Percentiles rank a stretch among this genome's conserved stretches.
Evolutionary conservation across 2,888 invertebrate genomes (phyloP).

Genomic region (Lepetodrilus schrolli): DNA sequence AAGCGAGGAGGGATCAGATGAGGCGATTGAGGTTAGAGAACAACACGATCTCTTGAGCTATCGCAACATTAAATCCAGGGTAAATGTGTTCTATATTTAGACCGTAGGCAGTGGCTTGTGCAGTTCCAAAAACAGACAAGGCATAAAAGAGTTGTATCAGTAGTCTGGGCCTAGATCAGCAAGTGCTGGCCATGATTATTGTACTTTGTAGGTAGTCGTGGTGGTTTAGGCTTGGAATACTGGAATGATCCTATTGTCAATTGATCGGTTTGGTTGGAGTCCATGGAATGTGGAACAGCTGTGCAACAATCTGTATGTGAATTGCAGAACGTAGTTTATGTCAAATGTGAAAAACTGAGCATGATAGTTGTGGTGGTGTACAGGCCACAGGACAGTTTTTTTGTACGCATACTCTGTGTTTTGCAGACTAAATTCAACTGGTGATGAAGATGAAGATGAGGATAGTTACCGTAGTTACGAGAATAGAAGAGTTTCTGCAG

Average conservation of each 20-base stretch:
- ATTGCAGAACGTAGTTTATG: neutral
- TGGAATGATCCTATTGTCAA: no score
- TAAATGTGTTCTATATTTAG: neutral
- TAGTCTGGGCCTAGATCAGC: no score
- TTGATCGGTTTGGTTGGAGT: no score
- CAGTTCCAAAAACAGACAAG: neutral
- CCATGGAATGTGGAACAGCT: no score
- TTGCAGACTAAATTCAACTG: conserved; percentile 45
- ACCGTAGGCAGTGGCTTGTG: neutral
- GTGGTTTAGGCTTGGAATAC: no score
- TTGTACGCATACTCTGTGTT: neutral
- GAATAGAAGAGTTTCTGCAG: neutral
- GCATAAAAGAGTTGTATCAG: no score
- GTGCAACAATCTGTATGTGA: no score
- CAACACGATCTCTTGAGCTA: neutral
- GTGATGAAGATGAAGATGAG: conserved; percentile 51
- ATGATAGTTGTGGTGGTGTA: neutral
- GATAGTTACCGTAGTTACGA: conserved; percentile 37
- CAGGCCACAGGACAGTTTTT: neutral
- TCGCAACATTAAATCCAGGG: neutral
- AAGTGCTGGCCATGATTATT: no score
- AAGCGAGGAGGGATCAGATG: conserved; percentile 42
- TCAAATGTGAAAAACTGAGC: neutral
- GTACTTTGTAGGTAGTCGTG: no score
- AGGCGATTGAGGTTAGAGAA: conserved; percentile 31